Conservation (phyloP, 2,113 vertebrate species). For the Phaethon lepturus region DNA sequence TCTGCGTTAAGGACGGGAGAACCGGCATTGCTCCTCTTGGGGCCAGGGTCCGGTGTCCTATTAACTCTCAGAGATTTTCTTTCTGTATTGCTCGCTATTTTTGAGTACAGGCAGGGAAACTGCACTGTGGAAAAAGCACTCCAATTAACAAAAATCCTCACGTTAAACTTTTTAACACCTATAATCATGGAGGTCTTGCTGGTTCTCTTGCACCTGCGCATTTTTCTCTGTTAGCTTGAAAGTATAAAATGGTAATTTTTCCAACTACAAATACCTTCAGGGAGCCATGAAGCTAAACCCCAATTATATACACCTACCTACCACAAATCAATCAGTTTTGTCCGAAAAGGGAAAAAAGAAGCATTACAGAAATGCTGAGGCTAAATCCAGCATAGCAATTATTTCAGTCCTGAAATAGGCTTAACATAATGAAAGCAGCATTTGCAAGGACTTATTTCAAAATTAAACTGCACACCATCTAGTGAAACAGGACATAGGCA, state of each 20-base stretch:
- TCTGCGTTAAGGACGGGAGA: background rate
- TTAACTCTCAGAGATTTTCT: background rate
- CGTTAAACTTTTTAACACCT: background rate
- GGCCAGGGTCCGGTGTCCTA: background rate
- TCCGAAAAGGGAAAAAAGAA: background rate
- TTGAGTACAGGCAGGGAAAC: background rate
- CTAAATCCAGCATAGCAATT: constrained; percentile 18
- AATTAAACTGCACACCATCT: background rate
- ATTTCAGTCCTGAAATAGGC: constrained; percentile 23
- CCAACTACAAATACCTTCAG: constrained; percentile 28
- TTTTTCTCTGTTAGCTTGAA: constrained; percentile 6
- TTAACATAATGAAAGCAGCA: constrained; percentile 52
- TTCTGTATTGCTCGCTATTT: background rate
- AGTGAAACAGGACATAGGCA: background rate
- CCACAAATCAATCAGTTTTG: constrained; percentile 21
- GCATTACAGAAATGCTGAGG: constrained; percentile 4
- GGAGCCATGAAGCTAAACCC: constrained; percentile 29
- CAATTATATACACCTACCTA: constrained; percentile 14
- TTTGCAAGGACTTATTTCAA: constrained; percentile 23
- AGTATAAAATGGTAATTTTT: constrained; percentile 33
- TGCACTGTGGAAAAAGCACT: background rate
- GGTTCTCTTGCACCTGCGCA: background rate
- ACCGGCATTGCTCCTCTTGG: rapidly evolving
- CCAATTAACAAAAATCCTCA: background rate
- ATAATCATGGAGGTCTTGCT: background rate